A percentile compares a stretch with the other conserved stretches of the same genome.
Conservation (phyloP, 1,140 invertebrate genomes). For the Philotrypesis tridentata region DNA sequence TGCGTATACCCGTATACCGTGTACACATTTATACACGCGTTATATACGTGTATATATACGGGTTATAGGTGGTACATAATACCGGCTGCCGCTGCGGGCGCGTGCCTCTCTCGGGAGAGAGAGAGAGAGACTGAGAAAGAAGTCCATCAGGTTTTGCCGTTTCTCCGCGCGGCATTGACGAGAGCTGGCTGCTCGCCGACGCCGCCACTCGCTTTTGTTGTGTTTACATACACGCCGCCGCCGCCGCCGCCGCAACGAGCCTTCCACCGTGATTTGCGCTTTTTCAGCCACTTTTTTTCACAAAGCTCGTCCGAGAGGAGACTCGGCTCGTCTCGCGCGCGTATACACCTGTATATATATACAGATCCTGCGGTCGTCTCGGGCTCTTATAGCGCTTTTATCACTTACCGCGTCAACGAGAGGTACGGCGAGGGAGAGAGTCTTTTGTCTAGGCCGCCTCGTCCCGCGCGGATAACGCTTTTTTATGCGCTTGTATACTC, state of each 20-base stretch:
- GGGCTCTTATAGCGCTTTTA: conserved; percentile 5
- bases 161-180: conserved; percentile 23
- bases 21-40: too few relatives aligned
- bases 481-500: too few relatives aligned
- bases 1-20: too few relatives aligned
- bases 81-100: neutral
- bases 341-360: neutral
- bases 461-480: too few relatives aligned
- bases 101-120: too few relatives aligned
- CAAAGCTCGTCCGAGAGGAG: neutral
- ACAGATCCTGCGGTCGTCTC: neutral
- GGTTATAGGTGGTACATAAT: conserved; percentile 8
- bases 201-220: conserved; percentile 18
- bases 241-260: neutral
- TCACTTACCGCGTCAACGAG: conserved; percentile 19
- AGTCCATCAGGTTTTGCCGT: conserved; percentile 42
- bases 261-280: conserved; percentile 29
- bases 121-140: conserved; percentile 7
- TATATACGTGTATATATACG: neutral
- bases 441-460: conserved; percentile 31
- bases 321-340: too few relatives aligned
- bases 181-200: too few relatives aligned
- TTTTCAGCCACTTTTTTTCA: neutral
- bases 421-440: too few relatives aligned
- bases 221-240: conserved; percentile 21